Percentiles rank a stretch among this genome's conserved stretches.
Evolutionary conservation across 2,113 vertebrate species (phyloP).

Genomic region (Lepisosteus osseus): DNA sequence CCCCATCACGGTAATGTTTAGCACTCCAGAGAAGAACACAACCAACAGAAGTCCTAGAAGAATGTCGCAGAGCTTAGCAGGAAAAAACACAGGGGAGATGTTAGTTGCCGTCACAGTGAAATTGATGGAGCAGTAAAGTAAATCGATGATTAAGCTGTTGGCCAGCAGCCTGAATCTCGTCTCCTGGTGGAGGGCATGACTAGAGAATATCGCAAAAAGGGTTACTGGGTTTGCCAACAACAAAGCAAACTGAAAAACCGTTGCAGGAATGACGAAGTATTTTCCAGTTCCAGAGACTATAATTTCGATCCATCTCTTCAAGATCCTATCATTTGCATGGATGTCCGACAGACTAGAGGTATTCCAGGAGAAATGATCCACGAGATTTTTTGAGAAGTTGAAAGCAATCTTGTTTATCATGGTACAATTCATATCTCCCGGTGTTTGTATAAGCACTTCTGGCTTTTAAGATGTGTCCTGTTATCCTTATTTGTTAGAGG

Average conservation of each 20-base stretch:
- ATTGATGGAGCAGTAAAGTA: constrained; percentile 9
- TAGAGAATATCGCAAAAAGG: constrained; percentile 17
- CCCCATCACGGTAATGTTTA: constrained; percentile 16
- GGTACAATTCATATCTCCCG: too few relatives aligned
- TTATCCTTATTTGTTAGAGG: too few relatives aligned
- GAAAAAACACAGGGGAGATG: not conserved
- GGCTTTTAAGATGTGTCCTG: too few relatives aligned
- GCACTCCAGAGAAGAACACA: not conserved
- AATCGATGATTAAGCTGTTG: constrained; percentile 20
- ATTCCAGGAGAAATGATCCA: not conserved
- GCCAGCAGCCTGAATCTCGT: constrained; percentile 16
- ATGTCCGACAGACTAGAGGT: not conserved
- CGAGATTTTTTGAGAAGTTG: too few relatives aligned
- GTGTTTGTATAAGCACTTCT: too few relatives aligned
- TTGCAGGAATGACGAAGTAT: constrained; percentile 10
- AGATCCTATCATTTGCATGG: too few relatives aligned
- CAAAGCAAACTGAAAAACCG: constrained; percentile 11
- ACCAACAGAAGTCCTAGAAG: not conserved
- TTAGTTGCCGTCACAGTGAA: constrained; percentile 13
- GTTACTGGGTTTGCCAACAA: constrained; percentile 8
- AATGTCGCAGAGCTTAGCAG: constrained; percentile 11
- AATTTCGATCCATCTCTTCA: not conserved
- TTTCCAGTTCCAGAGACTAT: not conserved
- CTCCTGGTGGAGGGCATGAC: constrained; percentile 10
- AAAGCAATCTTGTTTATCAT: too few relatives aligned